A percentile compares a stretch with the other conserved stretches of the same genome.
Conservation (phyloP, 2,113 vertebrate species). For the Cyanistes caeruleus region DNA sequence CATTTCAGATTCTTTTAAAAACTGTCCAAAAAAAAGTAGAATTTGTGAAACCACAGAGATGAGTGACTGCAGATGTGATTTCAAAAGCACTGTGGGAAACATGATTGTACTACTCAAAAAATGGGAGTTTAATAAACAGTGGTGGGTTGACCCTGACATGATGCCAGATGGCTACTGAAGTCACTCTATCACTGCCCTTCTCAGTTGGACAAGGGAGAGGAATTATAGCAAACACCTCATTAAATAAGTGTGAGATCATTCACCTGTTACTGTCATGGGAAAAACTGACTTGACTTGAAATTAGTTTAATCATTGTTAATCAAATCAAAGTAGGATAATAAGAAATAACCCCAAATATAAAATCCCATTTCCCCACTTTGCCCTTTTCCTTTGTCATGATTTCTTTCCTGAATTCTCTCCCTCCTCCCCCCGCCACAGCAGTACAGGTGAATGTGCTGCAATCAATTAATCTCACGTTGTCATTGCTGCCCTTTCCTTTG, state of each 20-base stretch:
- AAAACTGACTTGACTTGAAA: background rate
- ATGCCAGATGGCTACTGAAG: background rate
- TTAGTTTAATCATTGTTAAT: background rate
- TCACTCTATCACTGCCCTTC: background rate
- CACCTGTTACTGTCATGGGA: rapidly evolving
- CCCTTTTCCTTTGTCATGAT: background rate
- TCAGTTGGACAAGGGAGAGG: background rate
- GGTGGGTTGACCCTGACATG: background rate
- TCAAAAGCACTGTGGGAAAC: background rate
- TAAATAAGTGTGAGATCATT: background rate
- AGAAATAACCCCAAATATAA: background rate
- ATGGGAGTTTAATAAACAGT: background rate
- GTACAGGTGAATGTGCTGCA: background rate
- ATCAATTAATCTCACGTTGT: background rate
- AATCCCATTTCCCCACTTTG: background rate
- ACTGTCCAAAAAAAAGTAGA: background rate
- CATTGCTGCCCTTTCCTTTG: background rate
- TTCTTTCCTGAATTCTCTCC: background rate
- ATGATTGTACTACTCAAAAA: background rate
- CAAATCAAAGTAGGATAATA: background rate
- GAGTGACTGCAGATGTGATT: background rate
- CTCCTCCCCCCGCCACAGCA: background rate
- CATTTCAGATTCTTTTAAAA: background rate
- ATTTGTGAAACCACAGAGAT: background rate
- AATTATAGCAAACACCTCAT: background rate